Conservation (phyloP, 2,113 vertebrate genomes). For the Callospermophilus lateralis region DNA sequence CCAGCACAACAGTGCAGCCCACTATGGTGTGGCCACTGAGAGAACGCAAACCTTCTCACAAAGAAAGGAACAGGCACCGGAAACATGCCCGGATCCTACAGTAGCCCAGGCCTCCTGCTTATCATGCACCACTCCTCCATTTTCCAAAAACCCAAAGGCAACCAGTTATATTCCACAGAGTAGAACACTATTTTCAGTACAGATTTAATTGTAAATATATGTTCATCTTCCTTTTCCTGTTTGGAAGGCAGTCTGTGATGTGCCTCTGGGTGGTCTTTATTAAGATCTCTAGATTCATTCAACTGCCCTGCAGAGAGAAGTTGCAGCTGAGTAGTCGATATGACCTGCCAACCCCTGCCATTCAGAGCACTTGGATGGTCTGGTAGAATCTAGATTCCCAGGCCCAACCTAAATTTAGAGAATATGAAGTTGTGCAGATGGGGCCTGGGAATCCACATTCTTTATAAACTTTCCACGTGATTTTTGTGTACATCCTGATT, state of each 20-base stretch:
- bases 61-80: conserved; percentile 9
- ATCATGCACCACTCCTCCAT: background rate
- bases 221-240: conserved; percentile 48
- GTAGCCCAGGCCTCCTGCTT: background rate
- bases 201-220: conserved; percentile 13
- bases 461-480: background rate
- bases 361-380: background rate
- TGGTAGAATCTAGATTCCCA: background rate
- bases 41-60: background rate
- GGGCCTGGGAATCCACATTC: background rate
- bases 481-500: background rate
- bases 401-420: background rate
- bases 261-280: background rate
- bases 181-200: background rate
- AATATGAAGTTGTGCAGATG: background rate
- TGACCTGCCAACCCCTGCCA: background rate
- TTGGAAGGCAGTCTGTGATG: conserved; percentile 17
- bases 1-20: conserved; percentile 31
- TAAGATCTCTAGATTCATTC: background rate
- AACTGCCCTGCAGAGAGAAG: background rate
- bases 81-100: background rate
- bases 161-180: background rate
- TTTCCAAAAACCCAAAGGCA: conserved; percentile 50
- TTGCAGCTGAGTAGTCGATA: background rate
- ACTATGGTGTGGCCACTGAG: conserved; percentile 20